A percentile compares a stretch with the other conserved stretches of the same genome.
Evolutionary conservation across 2,113 vertebrate genomes (phyloP).

Genomic region (Calypte anna): DNA sequence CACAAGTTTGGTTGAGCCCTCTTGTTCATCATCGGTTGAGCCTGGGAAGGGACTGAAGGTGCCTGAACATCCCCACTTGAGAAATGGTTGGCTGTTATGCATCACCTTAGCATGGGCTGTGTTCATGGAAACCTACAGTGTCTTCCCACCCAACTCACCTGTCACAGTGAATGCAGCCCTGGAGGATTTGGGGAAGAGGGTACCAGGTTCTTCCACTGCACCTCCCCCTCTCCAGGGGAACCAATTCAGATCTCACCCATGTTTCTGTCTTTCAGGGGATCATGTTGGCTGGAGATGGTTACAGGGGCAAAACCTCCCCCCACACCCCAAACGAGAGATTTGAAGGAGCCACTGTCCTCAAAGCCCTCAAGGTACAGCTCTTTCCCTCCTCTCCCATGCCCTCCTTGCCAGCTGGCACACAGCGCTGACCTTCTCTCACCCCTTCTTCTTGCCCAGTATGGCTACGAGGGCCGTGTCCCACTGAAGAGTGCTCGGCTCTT

Average conservation of each 20-base stretch:
- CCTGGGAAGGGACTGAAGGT: not conserved
- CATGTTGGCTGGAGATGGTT: slow-evolving; percentile 91
- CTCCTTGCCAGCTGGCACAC: rapidly evolving
- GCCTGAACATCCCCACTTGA: not conserved
- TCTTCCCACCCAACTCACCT: not conserved
- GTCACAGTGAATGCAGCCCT: not conserved
- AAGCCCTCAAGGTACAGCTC: slow-evolving; percentile 87
- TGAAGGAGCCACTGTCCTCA: slow-evolving; percentile 95
- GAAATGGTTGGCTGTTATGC: not conserved
- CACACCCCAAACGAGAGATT: slow-evolving; percentile 97
- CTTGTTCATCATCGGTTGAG: not conserved
- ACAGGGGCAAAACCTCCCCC: slow-evolving; percentile 92
- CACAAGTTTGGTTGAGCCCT: not conserved
- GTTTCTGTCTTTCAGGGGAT: slow-evolving; percentile 75
- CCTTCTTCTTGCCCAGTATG: slow-evolving; percentile 75
- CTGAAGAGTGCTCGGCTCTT: slow-evolving; percentile 91
- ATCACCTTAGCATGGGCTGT: not conserved
- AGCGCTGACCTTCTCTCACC: rapidly evolving
- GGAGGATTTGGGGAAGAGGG: not conserved
- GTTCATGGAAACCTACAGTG: not conserved
- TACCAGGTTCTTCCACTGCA: not conserved
- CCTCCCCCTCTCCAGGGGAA: not conserved
- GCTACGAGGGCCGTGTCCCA: slow-evolving; percentile 89
- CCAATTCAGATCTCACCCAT: not conserved
- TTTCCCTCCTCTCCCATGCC: not conserved